Conservation (phyloP, 2,113 vertebrate genomes). For the Ia io region DNA sequence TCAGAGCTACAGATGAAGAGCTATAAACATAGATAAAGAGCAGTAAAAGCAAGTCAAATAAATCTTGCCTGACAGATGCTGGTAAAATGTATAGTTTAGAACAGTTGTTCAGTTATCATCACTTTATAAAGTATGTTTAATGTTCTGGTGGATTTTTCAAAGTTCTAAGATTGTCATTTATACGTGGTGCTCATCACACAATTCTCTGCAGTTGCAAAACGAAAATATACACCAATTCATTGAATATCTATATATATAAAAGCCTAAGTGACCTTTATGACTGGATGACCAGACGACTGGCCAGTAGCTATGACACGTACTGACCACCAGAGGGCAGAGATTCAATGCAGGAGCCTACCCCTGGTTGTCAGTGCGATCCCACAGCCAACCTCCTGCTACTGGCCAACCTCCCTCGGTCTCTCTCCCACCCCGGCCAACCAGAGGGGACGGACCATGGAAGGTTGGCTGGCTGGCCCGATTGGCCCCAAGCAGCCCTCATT, state of each 20-base stretch:
- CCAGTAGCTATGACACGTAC: no score
- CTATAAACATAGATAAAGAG: conserved; percentile 1
- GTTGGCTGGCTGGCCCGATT: no score
- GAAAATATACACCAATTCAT: not conserved
- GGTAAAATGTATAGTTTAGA: not conserved
- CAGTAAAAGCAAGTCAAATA: not conserved
- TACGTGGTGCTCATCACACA: not conserved
- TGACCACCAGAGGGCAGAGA: no score
- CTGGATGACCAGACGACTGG: no score
- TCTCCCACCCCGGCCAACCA: no score
- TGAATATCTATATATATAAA: not conserved
- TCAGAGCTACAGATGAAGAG: not conserved
- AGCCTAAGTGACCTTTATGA: no score
- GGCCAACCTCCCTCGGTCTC: no score
- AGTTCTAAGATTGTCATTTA: not conserved
- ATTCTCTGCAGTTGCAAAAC: not conserved
- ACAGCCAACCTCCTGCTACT: no score
- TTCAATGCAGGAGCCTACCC: no score
- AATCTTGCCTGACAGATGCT: not conserved
- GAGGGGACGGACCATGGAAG: no score
- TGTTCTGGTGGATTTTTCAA: not conserved
- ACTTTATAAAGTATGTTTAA: conserved; percentile 16
- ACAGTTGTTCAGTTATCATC: not conserved
- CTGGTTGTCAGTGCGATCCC: no score
- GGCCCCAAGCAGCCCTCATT: no score